Base-by-base conservation (phyloP, 2,113 vertebrate species). In the Entelurus aequoreus region DNA sequence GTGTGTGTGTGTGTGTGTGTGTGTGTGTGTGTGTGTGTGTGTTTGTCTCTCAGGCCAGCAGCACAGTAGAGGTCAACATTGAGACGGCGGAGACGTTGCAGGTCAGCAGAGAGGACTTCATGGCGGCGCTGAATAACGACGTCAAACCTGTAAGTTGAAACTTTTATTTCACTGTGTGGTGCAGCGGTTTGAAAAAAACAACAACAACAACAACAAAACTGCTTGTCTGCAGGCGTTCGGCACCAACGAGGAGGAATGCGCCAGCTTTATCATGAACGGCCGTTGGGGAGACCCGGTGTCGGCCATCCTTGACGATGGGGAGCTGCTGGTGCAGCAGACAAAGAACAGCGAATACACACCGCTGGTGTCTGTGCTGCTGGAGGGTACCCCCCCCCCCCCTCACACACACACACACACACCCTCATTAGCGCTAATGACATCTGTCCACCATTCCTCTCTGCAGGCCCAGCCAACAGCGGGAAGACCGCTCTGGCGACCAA, bases 331-430 rank as follows among this genome's bases (percentile, higher is more conserved):
- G 1, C 94, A 98, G 65, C 97, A 99, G 74, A 94, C 95, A 6
- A 97, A 98, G 83, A 99, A 98, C 89, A 99, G 96, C 0, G 97
- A 99, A 63, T 94, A 95, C 15, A 99, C 96, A 0, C 97, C 97
- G 0, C 78, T 99, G 75, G 97, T 99, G 54, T 92, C 96, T 13
- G 94, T 99, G 40, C 87, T 99, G 35, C 69, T 99, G 66, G 97
- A 98, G 90, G 97, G 97, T 98, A 77, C 78, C 81, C 13, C 5
- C 0, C 55, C 4, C 38, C 3, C n/a, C 3, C 38, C 13, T 9
- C 14, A 40, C 13, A 10, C 6, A 42, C 40, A 46, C 42, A 46
- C 42, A 5, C 42, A 46, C 42, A 46, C 42, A 12, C 42, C 28
- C 28, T 28, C 28, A 28, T 28, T 28, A 28, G 28, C 28, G 28